These are phyloP conservation scores for Rostratula benghalensis DNA, from an alignment of 2,113 vertebrate genomes.

Conservation along the genomic window DNA sequence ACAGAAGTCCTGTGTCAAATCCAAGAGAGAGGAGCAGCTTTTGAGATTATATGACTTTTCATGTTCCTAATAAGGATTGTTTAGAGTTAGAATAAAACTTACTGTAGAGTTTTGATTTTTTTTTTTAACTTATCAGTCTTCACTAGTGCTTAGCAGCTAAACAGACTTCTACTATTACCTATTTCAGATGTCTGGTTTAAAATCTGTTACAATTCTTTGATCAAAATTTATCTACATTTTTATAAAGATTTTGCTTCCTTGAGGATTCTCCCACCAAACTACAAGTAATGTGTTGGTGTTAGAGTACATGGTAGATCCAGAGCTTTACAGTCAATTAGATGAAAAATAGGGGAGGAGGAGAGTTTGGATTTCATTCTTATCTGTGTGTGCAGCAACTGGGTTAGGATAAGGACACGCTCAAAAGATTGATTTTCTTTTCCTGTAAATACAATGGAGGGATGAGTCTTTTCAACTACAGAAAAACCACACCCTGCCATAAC, in stretches of 20 bases:
- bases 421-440: constrained; percentile 67
- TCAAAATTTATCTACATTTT: not conserved
- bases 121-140: not conserved
- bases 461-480: constrained; percentile 16
- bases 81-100: not conserved
- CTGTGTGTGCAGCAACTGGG: not conserved
- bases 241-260: not conserved
- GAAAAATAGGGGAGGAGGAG: not conserved
- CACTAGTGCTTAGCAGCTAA: not conserved
- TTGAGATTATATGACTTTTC: not conserved
- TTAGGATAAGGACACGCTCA: constrained; percentile 8
- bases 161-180: not conserved
- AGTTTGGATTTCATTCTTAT: constrained; percentile 51
- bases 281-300: not conserved
- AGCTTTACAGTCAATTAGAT: not conserved
- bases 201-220: not conserved
- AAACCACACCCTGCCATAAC: constrained; percentile 28
- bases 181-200: not conserved
- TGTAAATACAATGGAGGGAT: constrained; percentile 57
- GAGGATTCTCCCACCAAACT: not conserved
- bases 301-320: not conserved
- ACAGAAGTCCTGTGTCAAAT: not conserved
- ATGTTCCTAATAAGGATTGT: not conserved
- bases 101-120: not conserved
- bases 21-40: not conserved